These are phyloP conservation scores for Orchesella flavescens DNA, from an alignment of 2,888 invertebrate species.

Conservation along the genomic window DNA sequence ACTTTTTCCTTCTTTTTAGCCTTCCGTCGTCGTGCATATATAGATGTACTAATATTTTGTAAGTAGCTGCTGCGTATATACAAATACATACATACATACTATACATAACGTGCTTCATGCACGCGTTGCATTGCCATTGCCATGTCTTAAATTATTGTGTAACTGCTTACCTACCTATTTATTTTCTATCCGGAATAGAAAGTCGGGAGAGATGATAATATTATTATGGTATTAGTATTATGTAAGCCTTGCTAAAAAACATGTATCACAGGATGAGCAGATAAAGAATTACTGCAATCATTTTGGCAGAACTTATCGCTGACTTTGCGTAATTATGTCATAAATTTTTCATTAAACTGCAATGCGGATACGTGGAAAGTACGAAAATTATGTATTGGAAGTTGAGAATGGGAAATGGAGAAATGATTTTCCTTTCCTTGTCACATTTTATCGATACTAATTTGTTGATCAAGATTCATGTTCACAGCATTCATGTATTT, in stretches of 20 bases:
- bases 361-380: conserved; percentile 54
- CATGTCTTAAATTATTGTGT: not conserved
- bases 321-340: conserved; percentile 71
- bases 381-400: conserved; percentile 1
- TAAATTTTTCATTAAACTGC: conserved; percentile 71
- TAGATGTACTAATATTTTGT: not conserved
- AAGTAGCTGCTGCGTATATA: not conserved
- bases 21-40: not conserved
- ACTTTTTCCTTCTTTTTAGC: not conserved
- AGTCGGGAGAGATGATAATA: not conserved
- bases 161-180: conserved; percentile 39
- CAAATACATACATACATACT: no score
- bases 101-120: no score
- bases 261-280: not conserved
- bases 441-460: not conserved
- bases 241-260: no score
- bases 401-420: not conserved
- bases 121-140: no score
- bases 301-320: conserved; percentile 68
- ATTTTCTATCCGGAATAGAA: conserved; percentile 17
- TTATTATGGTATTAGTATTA: not conserved
- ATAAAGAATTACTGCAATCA: conserved; percentile 63
- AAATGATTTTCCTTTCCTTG: not conserved
- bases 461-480: not conserved
- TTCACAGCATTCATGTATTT: no score